A percentile compares a stretch with the other conserved stretches of the same genome.
These are phyloP conservation scores for Papilio glaucus DNA, from an alignment of 1,140 invertebrate species.

Conservation along the genomic window DNA sequence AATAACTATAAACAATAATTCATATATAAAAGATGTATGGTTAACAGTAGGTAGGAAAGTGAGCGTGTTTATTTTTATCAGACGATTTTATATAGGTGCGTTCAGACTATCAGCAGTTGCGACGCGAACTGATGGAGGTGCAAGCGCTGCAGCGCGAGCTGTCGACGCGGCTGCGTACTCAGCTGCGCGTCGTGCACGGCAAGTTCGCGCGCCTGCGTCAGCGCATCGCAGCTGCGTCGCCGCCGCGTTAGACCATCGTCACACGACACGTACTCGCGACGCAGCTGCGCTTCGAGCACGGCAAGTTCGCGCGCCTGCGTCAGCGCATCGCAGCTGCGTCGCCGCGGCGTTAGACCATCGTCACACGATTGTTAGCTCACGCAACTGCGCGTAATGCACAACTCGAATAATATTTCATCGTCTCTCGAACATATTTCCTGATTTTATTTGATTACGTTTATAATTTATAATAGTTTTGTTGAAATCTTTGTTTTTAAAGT, in stretches of 20 bases:
- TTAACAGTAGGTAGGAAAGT: no score
- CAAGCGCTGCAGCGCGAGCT: constrained; percentile 80
- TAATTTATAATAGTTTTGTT: no score
- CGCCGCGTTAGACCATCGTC: constrained; percentile 54
- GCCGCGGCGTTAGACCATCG: constrained; percentile 55
- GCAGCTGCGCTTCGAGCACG: constrained; percentile 34
- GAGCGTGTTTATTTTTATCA: not conserved
- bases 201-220: constrained; percentile 77
- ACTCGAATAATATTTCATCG: no score
- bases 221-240: constrained; percentile 70
- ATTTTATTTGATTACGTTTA: no score
- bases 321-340: constrained; percentile 74
- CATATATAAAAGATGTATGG: no score
- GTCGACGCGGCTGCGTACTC: constrained; percentile 72
- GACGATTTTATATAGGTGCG: constrained; percentile 63
- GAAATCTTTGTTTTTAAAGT: no score
- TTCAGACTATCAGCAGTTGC: constrained; percentile 80
- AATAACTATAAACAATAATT: constrained; percentile 4
- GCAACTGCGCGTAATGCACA: no score
- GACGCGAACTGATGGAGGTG: constrained; percentile 78
- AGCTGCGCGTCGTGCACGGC: constrained; percentile 78
- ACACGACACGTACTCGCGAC: no score
- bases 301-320: constrained; percentile 57
- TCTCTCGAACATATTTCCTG: no score
- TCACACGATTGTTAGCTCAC: no score